Evolutionary conservation across 1,140 invertebrate genomes (phyloP), one percentile per base, ranked within the genome.

Genomic region (Zophobas atratus): DNA sequence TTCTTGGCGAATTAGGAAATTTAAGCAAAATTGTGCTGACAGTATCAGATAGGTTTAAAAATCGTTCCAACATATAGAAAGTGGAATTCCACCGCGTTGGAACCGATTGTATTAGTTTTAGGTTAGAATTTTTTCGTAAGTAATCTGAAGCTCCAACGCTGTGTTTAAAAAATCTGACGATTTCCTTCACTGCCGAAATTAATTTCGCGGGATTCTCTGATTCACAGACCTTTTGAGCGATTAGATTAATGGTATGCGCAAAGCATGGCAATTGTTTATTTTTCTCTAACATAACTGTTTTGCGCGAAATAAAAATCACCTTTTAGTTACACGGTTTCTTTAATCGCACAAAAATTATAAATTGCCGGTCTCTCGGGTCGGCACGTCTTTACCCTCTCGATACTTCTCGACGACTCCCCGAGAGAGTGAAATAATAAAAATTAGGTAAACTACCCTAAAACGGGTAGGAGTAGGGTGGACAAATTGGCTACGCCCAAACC

Each of bases 51-150:
- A 85, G 73, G 70, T 76, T 48, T 3, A 84, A 55, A 77, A 84
- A 85, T 48, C 83, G 55, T 57, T 84, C 76, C 6, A 85, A n/a
- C 84, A 85, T 84, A 55, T 79, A 75, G 5, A 79, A 77, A 3
- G 75, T 79, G 1, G 80, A 82, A 70, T 82, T 84, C 81, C 82
- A 84, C 5, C 84, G 73, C 0, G 82, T 84, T 56, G 53, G 32
- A 1, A 81, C 80, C 8, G 77, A 76, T 75, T 81, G 78, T 38
- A 82, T 82, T 43, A 84, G 78, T 78, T 71, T 71, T n/a, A 56
- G 20, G 34, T 56, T 35, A 5, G 20, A 5, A 3, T 20, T 4
- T 20, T 56, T 56, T 20, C 53, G 4, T 56, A 56, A 56, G 3
- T 32, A 5, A 35, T 56, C 53, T 35, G 34, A 32, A 5, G 53